A percentile compares a stretch with the other conserved stretches of the same genome.
These are phyloP conservation scores for Oryzias curvinotus DNA, from an alignment of 2,113 vertebrate species.

Conservation along the genomic window DNA sequence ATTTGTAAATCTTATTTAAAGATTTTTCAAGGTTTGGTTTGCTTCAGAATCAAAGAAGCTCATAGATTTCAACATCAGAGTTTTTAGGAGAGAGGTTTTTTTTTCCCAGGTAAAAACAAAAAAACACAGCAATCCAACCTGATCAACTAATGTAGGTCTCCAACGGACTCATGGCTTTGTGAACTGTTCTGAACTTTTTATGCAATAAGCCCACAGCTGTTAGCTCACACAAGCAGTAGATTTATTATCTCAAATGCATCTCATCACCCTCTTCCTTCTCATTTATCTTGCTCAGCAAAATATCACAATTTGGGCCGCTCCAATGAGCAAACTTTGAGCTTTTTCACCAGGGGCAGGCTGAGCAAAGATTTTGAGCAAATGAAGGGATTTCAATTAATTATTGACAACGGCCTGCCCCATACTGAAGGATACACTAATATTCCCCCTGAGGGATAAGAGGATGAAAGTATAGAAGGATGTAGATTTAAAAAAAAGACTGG, in stretches of 20 bases:
- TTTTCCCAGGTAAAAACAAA: not conserved
- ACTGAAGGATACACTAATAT: slow-evolving; percentile 56
- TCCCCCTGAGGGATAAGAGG: slow-evolving; percentile 51
- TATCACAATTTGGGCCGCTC: slow-evolving; percentile 12
- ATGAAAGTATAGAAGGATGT: slow-evolving; percentile 35
- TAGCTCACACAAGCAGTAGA: slow-evolving; percentile 16
- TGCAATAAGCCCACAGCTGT: not conserved
- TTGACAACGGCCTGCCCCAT: slow-evolving; percentile 51
- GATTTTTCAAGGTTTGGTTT: too few relatives aligned
- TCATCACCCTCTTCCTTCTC: slow-evolving; percentile 22
- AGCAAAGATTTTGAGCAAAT: slow-evolving; percentile 54
- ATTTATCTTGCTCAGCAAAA: slow-evolving; percentile 51
- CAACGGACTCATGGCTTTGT: not conserved
- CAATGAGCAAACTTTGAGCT: slow-evolving; percentile 46
- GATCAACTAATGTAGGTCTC: not conserved
- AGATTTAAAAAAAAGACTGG: slow-evolving; percentile 11
- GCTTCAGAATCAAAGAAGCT: not conserved
- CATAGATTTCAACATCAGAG: not conserved
- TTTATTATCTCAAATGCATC: slow-evolving; percentile 29
- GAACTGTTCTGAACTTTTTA: slow-evolving; percentile 4
- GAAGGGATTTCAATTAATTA: slow-evolving; percentile 71
- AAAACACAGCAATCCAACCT: not conserved
- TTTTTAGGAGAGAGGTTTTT: not conserved
- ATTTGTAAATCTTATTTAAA: too few relatives aligned
- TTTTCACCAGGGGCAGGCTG: slow-evolving; percentile 41